Evolutionary conservation across 1,140 invertebrate species (phyloP).

Genomic region (Amyelois transitella): DNA sequence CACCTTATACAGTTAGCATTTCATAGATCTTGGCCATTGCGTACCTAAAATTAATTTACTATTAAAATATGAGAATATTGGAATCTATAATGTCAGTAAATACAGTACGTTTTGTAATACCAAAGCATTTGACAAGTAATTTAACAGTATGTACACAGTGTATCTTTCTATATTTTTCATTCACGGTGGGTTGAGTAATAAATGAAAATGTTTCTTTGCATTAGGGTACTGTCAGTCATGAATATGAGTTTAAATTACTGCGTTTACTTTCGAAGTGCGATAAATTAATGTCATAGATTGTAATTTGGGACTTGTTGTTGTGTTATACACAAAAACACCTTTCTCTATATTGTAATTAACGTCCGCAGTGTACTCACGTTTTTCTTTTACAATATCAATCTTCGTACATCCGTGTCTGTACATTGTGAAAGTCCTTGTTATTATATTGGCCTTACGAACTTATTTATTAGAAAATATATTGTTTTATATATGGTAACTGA

Average conservation of each 20-base stretch:
- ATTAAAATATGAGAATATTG: too few species aligned
- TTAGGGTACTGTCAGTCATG: conserved; percentile 41
- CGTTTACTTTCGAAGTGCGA: conserved; percentile 49
- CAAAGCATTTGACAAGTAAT: too few species aligned
- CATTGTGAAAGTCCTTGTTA: conserved; percentile 38
- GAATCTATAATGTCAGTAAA: too few species aligned
- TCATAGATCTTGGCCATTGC: neutral
- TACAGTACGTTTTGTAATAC: too few species aligned
- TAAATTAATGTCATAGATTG: conserved; percentile 52
- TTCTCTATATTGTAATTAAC: conserved; percentile 49
- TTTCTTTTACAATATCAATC: conserved; percentile 41
- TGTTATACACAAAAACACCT: conserved; percentile 40
- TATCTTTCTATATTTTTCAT: neutral
- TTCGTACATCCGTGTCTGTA: conserved; percentile 28
- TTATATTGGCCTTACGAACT: conserved; percentile 21
- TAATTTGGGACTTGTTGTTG: conserved; percentile 49
- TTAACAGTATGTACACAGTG: neutral
- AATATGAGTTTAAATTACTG: conserved; percentile 40
- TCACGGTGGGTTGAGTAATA: conserved; percentile 5
- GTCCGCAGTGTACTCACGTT: conserved; percentile 35
- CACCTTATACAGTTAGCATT: neutral
- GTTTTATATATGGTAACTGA: conserved; percentile 10
- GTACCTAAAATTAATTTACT: too few species aligned
- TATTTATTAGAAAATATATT: conserved; percentile 24
- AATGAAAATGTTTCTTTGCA: conserved; percentile 23